Base-by-base conservation (phyloP, 2,888 invertebrate species). In the Cactoblastis cactorum region DNA sequence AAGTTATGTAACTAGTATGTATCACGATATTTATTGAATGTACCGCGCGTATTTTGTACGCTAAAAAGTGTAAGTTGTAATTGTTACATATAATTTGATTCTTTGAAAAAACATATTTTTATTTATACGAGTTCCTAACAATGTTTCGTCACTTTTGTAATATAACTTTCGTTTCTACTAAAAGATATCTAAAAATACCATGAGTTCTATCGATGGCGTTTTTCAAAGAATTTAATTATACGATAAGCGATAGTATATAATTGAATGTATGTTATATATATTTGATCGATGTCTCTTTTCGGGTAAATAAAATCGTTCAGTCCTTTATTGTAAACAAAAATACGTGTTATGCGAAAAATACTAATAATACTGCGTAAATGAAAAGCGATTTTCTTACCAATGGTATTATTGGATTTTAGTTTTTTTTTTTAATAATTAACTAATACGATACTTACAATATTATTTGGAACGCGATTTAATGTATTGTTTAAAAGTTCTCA, bases 1-100 rank as follows among this genome's bases (percentile, higher is more conserved):
- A 69, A 66, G 71, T 71, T 74, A 75, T 67, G 63, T 70, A 65
- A 61, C 61, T 71, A 73, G 72, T 70, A 66, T 70, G 33, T 49
- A 65, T 69, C 56, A 68, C 62, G 52, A 63, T 70, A 69, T 73
- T 70, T 71, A 70, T 71, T 69, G 59, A 59, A 50, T 58, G 41
- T 49, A 41, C 56, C 46, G 62, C 61, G 62, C 61, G 59, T 55
- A 53, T 55, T 53, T 50, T 51, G 50, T 61, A 58, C 61, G 61
- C 58, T 43, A 45, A 37, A 52, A 56, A 55, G 47, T 49, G 1
- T 59, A 59, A 57, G 59, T 55, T 58, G 55, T 56, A 57, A 56
- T 22, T 49, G 45, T 49, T 49, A 45, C 11, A 37, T 37, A 9
- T 49, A 39, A 49, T 45, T 35, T n/a, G 28, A 52, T 52, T 51